A percentile compares a stretch with the other conserved stretches of the same genome.
Conservation (phyloP, 2,797 vertebrate genomes). For the Smutsia temminckii region DNA sequence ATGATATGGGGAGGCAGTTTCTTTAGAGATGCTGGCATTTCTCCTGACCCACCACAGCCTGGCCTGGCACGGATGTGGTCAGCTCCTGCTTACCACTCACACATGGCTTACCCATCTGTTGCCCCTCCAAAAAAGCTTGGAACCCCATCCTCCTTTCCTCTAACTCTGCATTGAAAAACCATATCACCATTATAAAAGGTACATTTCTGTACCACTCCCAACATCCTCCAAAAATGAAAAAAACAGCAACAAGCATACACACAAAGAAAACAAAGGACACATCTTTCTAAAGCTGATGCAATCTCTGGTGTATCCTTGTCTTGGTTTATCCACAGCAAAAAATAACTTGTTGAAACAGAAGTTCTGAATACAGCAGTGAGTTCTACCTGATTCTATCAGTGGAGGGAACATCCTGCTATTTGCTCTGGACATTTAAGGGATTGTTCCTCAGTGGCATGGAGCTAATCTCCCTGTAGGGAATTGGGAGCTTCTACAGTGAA, state of each 20-base stretch:
- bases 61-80: not conserved
- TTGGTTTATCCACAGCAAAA: not conserved
- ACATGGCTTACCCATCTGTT: accelerated
- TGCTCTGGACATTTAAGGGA: not conserved
- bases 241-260: not conserved
- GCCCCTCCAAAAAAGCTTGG: not conserved
- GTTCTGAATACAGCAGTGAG: not conserved
- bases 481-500: not conserved
- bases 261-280: not conserved
- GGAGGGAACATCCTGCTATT: not conserved
- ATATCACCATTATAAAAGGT: not conserved
- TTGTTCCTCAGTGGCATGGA: not conserved
- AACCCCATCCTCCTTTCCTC: not conserved
- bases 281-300: not conserved
- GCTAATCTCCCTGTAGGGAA: not conserved
- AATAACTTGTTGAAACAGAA: not conserved
- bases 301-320: not conserved
- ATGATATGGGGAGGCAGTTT: not conserved
- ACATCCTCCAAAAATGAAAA: not conserved
- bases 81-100: not conserved
- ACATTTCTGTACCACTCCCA: not conserved
- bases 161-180: not conserved
- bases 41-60: not conserved
- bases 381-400: not conserved
- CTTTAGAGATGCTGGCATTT: not conserved